These are phyloP conservation scores for Drosophila rhopaloa DNA, from an alignment of 1,140 invertebrate species.

Conservation along the genomic window DNA sequence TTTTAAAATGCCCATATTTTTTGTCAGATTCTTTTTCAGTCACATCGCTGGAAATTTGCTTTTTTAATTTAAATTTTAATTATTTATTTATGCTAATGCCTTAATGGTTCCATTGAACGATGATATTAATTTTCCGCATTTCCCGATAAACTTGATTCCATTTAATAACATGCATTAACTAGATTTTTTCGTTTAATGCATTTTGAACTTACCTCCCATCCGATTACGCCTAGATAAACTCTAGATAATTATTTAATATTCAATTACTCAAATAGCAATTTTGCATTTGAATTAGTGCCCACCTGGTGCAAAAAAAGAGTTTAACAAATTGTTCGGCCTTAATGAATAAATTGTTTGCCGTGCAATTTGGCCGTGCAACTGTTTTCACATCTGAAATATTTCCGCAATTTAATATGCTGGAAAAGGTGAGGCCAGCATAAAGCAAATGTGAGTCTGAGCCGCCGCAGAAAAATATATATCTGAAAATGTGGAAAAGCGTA, in stretches of 20 bases:
- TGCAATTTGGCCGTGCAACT: constrained; percentile 9
- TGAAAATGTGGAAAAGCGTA: constrained; percentile 21
- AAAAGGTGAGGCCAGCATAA: constrained; percentile 13
- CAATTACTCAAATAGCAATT: constrained; percentile 64
- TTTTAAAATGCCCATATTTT: constrained; percentile 27
- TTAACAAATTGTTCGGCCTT: constrained; percentile 50
- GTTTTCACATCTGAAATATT: constrained; percentile 24
- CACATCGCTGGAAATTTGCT: constrained; percentile 13
- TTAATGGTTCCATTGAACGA: constrained; percentile 49
- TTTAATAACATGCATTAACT: constrained; percentile 32
- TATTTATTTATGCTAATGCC: constrained; percentile 74
- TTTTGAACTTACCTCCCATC: background rate
- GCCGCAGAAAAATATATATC: constrained; percentile 25
- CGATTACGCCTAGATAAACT: constrained; percentile 30
- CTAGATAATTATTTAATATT: constrained; percentile 66
- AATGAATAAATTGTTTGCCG: constrained; percentile 45
- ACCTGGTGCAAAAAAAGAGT: constrained; percentile 18
- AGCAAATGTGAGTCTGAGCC: constrained; percentile 6
- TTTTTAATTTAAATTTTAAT: constrained; percentile 50
- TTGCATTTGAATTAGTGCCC: constrained; percentile 48
- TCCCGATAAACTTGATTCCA: constrained; percentile 22
- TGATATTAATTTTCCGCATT: constrained; percentile 32
- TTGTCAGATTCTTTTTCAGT: background rate
- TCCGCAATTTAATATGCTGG: constrained; percentile 20
- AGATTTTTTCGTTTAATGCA: constrained; percentile 13